Percentiles rank a stretch among this genome's conserved stretches.
Evolutionary conservation across 2,113 vertebrate species (phyloP).

Genomic region (Brienomyrus brachyistius): DNA sequence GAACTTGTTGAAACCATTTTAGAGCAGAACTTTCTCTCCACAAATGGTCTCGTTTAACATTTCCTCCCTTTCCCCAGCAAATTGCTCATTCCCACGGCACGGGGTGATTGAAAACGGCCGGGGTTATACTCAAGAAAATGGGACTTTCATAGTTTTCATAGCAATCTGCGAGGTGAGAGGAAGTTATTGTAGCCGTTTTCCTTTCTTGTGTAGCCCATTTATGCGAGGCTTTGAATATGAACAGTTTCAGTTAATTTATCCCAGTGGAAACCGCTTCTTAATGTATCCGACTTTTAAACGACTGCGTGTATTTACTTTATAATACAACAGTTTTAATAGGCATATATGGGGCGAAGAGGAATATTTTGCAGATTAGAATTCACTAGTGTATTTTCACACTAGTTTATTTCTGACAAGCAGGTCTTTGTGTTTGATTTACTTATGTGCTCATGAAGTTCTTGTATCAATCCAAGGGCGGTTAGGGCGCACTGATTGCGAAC

Average conservation of each 20-base stretch:
- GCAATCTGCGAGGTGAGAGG: slow-evolving; percentile 40
- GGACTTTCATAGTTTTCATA: slow-evolving; percentile 41
- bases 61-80: slow-evolving; percentile 44
- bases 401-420: neutral
- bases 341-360: neutral
- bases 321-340: neutral
- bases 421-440: neutral
- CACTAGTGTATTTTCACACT: neutral
- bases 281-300: slow-evolving; percentile 40
- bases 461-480: neutral
- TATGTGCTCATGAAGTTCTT: neutral
- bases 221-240: slow-evolving; percentile 3
- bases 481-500: neutral
- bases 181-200: slow-evolving; percentile 59
- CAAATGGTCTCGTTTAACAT: slow-evolving; percentile 46
- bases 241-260: slow-evolving; percentile 6
- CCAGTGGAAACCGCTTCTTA: slow-evolving; percentile 31
- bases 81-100: slow-evolving; percentile 32
- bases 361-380: neutral
- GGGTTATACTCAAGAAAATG: slow-evolving; percentile 43
- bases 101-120: slow-evolving; percentile 48
- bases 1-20: slow-evolving; percentile 42
- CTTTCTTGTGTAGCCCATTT: slow-evolving; percentile 38
- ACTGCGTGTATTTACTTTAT: neutral
- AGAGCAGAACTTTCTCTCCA: slow-evolving; percentile 47